phyloP scores from a whole-genome alignment of 2,888 invertebrate species.

The Adelognathus sp. region DNA sequence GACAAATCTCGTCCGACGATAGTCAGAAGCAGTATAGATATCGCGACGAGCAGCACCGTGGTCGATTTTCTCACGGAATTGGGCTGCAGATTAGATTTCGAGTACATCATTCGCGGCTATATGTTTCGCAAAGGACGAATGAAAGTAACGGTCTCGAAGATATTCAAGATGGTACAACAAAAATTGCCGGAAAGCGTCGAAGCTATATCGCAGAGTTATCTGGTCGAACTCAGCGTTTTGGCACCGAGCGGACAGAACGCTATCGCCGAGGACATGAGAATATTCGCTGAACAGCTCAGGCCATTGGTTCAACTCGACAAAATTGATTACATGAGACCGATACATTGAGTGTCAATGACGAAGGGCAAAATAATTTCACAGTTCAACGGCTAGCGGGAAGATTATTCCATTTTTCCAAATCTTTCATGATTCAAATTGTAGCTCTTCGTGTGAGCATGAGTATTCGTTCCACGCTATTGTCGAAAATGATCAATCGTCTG shows the following conservation, averaged over 20 bases:
- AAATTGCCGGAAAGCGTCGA: slow-evolving; percentile 88
- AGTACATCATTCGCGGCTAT: slow-evolving; percentile 95
- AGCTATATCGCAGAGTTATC: slow-evolving; percentile 94
- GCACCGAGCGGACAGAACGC: slow-evolving; percentile 96
- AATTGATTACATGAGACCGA: slow-evolving; percentile 92
- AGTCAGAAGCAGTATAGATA: slow-evolving; percentile 95
- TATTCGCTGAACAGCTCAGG: slow-evolving; percentile 96
- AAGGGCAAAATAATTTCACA: not conserved
- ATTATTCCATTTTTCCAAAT: too few relatives aligned
- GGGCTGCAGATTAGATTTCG: slow-evolving; percentile 95
- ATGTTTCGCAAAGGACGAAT: slow-evolving; percentile 98
- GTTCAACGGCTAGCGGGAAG: too few relatives aligned
- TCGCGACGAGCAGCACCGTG: slow-evolving; percentile 94
- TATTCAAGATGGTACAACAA: slow-evolving; percentile 91
- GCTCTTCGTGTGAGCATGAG: not conserved
- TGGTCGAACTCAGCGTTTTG: slow-evolving; percentile 95
- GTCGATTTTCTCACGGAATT: slow-evolving; percentile 96
- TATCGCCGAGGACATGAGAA: slow-evolving; percentile 97
- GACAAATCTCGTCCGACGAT: slow-evolving; percentile 95
- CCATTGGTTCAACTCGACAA: slow-evolving; percentile 96
- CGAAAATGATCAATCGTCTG: not conserved
- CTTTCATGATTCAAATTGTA: not conserved
- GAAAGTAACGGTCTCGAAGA: slow-evolving; percentile 98
- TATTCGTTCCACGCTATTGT: too few relatives aligned
- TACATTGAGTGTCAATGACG: slow-evolving; percentile 65